Evolutionary conservation across 1,140 invertebrate genomes (phyloP), one percentile per base, ranked within the genome.

Genomic region (Drosophila littoralis): DNA sequence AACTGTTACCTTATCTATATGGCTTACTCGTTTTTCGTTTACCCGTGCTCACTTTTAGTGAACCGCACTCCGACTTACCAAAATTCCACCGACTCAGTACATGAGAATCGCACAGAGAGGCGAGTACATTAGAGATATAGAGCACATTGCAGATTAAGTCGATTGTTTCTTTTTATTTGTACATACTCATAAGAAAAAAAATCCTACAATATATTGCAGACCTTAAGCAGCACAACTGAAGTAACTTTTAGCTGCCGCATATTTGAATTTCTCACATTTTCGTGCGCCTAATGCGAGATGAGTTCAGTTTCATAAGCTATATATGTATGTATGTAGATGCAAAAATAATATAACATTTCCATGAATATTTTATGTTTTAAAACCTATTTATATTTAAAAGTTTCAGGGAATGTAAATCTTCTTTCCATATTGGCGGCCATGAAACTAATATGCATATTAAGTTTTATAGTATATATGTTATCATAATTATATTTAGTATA

Each of bases 401-500:
- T 50, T 54, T 57, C 52, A 36, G 55, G 70, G 70, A 73, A 73
- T 73, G 70, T 60, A 54, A 43, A 15, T 67, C 28, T 52, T 4
- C 15, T 46, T 35, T 52, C 40, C 33, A 28, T 57, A 40, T 38
- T 60, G 45, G 66, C 46, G 45, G 66, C 46, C 67, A 54, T 46
- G 50, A 63, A 38, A 70, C 68, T 43, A 52, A 50, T 51, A 58
- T 67, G 70, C 35, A 58, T 66, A 51, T 67, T 67, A 59, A 72
- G 12, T 59, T 45, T 35, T 45, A 15, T 67, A 50, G 28, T 33
- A 45, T 46, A 32, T 59, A 40, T 22, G 22, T 28, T 28, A 45
- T 67, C 35, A 43, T 73, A 73, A 73, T 73, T 74, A 74, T 74
- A 60, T 74, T 69, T 74, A 69, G 65, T 74, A 54, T 74, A 74